Base-by-base conservation (phyloP, 2,797 vertebrate genomes). In the Lindbergichthys nudifrons region DNA sequence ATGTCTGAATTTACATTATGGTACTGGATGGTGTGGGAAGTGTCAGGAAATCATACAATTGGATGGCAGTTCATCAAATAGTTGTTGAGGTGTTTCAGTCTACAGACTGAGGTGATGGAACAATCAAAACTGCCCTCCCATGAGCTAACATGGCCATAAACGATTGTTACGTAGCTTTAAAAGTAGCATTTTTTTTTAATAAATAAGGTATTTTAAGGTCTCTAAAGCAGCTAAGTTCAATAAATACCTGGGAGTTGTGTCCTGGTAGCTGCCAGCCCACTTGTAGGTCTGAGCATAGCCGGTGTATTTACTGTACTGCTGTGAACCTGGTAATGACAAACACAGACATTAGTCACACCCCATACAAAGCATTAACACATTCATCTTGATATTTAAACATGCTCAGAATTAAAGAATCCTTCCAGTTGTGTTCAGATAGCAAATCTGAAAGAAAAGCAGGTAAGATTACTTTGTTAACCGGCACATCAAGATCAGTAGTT, bases 311-410 rank as follows among this genome's bases (percentile, higher is more conserved):
- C 93, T 94, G 86, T 88, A 94, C 84, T 92, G 96, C 81, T 99
- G 95, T 8, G 96, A 91, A 85, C 97, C 98, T 98, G 90, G 82
- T 87, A 89, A 79, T 9, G 71, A 58, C 9, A 73, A 75, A 75
- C 12, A 70, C 10, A 1, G n/a, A 66, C 7, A 74, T 58, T 23
- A 39, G 50, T 62, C 3, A 68, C 12, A 61, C 14, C 42, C 15
- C 12, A 61, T 26, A 11, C 23, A 71, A 56, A 61, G 3, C 10
- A 65, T 15, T 6, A 50, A 47, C 36, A 80, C 23, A 19, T 32
- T 16, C 15, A 69, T 60, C 5, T 46, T 14, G 3, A 41, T 48
- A 56, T 60, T 10, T 41, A 52, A 56, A 80, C 30, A 48, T n/a
- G 8, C n/a, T 47, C 15, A 51, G 43, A 64, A 68, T 19, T 12